A percentile compares a stretch with the other conserved stretches of the same genome.
These are phyloP conservation scores for Helicolenus hilgendorfi DNA, from an alignment of 2,797 vertebrate species.

Conservation along the genomic window DNA sequence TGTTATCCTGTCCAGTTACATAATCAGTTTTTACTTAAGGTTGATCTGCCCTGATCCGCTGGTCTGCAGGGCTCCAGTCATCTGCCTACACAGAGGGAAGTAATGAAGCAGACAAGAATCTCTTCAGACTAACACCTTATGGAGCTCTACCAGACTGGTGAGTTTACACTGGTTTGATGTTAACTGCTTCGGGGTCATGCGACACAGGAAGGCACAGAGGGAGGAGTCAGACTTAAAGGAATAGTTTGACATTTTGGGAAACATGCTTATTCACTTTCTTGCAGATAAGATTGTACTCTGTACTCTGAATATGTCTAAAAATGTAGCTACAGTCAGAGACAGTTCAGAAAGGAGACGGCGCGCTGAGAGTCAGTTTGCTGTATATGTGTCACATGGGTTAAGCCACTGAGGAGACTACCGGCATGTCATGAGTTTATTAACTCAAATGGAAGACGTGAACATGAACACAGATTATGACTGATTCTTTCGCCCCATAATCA, in stretches of 20 bases:
- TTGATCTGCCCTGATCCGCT: conserved; percentile 27
- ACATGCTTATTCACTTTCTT: not conserved
- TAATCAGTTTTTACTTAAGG: conserved; percentile 14
- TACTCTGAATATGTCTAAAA: not conserved
- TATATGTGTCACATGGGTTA: no score
- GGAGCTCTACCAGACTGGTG: conserved; percentile 91
- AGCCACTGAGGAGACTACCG: no score
- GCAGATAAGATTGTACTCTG: not conserved
- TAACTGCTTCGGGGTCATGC: not conserved
- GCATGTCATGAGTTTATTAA: no score
- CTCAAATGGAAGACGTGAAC: no score
- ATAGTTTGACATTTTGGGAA: not conserved
- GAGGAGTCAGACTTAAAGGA: not conserved
- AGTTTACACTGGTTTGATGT: conserved; percentile 42
- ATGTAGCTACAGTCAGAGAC: not conserved
- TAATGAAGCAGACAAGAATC: conserved; percentile 69
- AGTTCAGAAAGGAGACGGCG: rapidly evolving
- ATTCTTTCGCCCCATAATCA: no score
- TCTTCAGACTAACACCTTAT: conserved; percentile 86
- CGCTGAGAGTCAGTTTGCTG: no score
- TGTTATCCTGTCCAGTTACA: not conserved
- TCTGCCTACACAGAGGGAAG: conserved; percentile 59
- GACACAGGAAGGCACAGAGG: not conserved
- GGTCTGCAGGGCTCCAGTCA: conserved; percentile 66
- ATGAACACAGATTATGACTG: no score